These are phyloP conservation scores for Drosophila triauraria DNA, from an alignment of 1,140 invertebrate genomes.

Conservation along the genomic window DNA sequence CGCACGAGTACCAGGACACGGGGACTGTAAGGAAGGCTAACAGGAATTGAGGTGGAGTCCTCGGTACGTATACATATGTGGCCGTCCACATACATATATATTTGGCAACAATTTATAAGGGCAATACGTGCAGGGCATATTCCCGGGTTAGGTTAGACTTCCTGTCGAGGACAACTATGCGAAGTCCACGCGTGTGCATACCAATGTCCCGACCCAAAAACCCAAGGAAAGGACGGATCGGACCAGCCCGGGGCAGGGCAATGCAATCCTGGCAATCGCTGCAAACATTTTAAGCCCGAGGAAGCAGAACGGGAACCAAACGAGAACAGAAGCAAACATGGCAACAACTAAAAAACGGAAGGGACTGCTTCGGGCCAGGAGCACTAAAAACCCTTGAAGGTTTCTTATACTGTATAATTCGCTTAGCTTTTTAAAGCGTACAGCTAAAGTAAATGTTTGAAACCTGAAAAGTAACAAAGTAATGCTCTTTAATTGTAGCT, in stretches of 20 bases:
- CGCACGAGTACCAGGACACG: constrained; percentile 34
- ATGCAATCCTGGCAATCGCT: constrained; percentile 59
- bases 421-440: not conserved
- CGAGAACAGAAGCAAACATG: constrained; percentile 26
- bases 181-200: constrained; percentile 80
- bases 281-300: constrained; percentile 70
- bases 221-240: constrained; percentile 4
- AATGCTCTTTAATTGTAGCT: too few relatives aligned
- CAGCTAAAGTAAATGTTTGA: not conserved
- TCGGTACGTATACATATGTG: constrained; percentile 17
- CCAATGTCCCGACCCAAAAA: constrained; percentile 54
- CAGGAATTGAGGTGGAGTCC: constrained; percentile 35
- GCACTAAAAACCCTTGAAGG: constrained; percentile 9
- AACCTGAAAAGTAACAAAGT: too few relatives aligned
- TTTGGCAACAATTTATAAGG: constrained; percentile 81
- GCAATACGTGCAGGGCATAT: constrained; percentile 80
- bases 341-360: constrained; percentile 46
- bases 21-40: constrained; percentile 5
- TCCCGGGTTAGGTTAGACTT: constrained; percentile 67
- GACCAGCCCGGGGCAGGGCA: constrained; percentile 30
- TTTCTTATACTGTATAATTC: not conserved
- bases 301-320: not conserved
- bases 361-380: constrained; percentile 22
- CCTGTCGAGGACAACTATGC: constrained; percentile 79
- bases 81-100: constrained; percentile 43